Conservation (phyloP, 2,113 vertebrate species). For the Paratilapia polleni region DNA sequence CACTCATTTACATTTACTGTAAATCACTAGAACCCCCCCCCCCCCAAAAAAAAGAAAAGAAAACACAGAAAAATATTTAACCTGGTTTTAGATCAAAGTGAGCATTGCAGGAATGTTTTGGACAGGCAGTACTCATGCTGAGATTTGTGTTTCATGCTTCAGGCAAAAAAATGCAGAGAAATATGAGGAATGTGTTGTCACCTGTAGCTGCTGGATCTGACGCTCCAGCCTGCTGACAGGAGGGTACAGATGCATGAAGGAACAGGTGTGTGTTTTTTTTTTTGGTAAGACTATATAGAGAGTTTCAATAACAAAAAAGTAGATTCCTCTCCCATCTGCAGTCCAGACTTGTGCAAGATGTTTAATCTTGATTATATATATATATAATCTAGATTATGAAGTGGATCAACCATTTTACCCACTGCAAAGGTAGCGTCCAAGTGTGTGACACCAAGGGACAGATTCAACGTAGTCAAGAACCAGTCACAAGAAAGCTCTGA, state of each 20-base stretch:
- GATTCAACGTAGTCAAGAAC: not conserved
- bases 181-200: slow-evolving; percentile 32
- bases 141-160: slow-evolving; percentile 23
- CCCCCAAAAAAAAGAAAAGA: too few relatives aligned
- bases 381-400: not conserved
- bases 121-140: not conserved
- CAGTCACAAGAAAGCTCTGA: slow-evolving; percentile 1
- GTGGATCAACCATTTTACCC: not conserved
- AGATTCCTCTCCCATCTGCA: not conserved
- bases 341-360: not conserved
- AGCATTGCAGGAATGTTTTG: not conserved
- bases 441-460: not conserved
- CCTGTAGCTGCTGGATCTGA: slow-evolving; percentile 12
- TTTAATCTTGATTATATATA: not conserved
- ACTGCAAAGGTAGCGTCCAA: not conserved
- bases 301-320: not conserved
- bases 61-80: not conserved
- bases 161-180: slow-evolving; percentile 12
- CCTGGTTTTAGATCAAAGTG: not conserved
- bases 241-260: not conserved
- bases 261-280: slow-evolving; percentile 9
- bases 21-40: too few relatives aligned
- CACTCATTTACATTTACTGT: not conserved
- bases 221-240: not conserved
- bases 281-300: not conserved